These are phyloP conservation scores for Phataginus tetradactyla DNA, from an alignment of 2,797 vertebrate species.

Conservation along the genomic window DNA sequence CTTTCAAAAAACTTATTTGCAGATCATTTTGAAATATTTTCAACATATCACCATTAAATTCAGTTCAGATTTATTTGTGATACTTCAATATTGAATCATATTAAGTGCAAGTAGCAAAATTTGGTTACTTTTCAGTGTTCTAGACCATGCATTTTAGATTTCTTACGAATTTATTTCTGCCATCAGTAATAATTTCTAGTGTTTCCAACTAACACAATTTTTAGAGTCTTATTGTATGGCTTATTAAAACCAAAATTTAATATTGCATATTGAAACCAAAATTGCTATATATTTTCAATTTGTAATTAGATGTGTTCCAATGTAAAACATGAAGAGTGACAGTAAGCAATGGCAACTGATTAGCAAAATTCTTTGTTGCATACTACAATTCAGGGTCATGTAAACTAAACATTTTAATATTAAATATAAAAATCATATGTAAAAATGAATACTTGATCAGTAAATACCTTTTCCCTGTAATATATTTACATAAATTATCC, in stretches of 20 bases:
- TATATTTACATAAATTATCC: neutral
- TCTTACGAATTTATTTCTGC: conserved; percentile 26
- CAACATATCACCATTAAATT: neutral
- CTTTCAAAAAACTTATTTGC: neutral
- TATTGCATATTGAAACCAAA: conserved; percentile 43
- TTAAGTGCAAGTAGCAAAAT: conserved; percentile 8
- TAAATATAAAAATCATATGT: neutral
- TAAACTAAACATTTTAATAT: neutral
- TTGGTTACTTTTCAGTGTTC: conserved; percentile 8
- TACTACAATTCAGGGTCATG: neutral
- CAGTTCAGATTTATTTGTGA: conserved; percentile 43
- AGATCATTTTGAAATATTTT: conserved; percentile 6
- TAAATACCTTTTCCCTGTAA: neutral
- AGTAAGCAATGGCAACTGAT: neutral
- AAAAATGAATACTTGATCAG: neutral
- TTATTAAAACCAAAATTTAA: conserved; percentile 55
- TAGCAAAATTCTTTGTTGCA: neutral
- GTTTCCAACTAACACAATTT: conserved; percentile 6
- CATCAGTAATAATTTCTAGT: conserved; percentile 9
- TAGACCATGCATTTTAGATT: neutral
- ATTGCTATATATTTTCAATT: conserved; percentile 50
- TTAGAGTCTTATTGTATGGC: conserved; percentile 34
- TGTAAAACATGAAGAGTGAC: conserved; percentile 1
- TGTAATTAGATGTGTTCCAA: neutral
- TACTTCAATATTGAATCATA: neutral